These are phyloP conservation scores for pig (Sus scrofa) DNA, from an alignment of 2,113 vertebrate species.

Conservation along the genomic window T2T-Sscrofa CM000812.6:190565001-190565500, in stretches of 20 bases:
- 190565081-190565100: constrained; percentile 93
- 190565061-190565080: constrained; percentile 96
- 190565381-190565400: constrained; percentile 93
- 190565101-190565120: constrained; percentile 87
- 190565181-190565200: constrained; percentile 95
- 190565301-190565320: constrained; percentile 97
- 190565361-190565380: constrained; percentile 94
- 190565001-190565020: constrained; percentile 49
- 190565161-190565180: constrained; percentile 97
- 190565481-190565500: constrained; percentile 93
- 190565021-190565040: constrained; percentile 15
- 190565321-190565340: constrained; percentile 96
- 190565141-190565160: constrained; percentile 94
- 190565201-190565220: constrained; percentile 95
- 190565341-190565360: constrained; percentile 94
- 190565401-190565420: constrained; percentile 92
- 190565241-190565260: constrained; percentile 97
- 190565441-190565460: constrained; percentile 92
- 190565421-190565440: constrained; percentile 94
- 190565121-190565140: constrained; percentile 92
- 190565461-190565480: constrained; percentile 96
- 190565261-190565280: constrained; percentile 93
- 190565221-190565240: constrained; percentile 95
- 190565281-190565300: constrained; percentile 93
- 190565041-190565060: constrained; percentile 91